These are phyloP conservation scores for Biston betularia DNA, from an alignment of 2,888 invertebrate species.

Conservation along the genomic window DNA sequence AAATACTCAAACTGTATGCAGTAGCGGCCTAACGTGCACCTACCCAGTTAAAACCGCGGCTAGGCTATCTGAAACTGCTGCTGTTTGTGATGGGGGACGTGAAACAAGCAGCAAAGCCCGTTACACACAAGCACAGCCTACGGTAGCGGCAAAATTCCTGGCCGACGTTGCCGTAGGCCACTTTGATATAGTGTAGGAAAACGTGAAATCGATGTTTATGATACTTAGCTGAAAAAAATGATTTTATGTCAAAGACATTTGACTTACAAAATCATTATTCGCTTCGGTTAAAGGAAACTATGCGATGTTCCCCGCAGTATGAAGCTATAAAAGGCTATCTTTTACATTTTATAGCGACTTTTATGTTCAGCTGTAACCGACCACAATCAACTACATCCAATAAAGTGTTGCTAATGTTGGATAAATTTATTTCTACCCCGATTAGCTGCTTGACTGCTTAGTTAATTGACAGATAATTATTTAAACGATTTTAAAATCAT, in stretches of 20 bases:
- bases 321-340: constrained; percentile 47
- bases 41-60: too few relatives aligned
- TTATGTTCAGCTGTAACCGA: constrained; percentile 45
- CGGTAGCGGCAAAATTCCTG: too few relatives aligned
- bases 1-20: too few relatives aligned
- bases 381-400: constrained; percentile 45
- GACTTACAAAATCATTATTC: constrained; percentile 46
- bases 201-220: constrained; percentile 38
- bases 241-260: constrained; percentile 39
- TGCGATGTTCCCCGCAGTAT: constrained; percentile 41
- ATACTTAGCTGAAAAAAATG: constrained; percentile 27
- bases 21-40: too few relatives aligned
- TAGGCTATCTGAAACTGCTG: too few relatives aligned
- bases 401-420: constrained; percentile 35
- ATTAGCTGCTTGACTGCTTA: constrained; percentile 23
- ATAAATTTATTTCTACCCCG: constrained; percentile 26
- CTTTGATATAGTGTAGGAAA: too few relatives aligned
- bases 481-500: not conserved
- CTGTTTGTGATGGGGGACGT: too few relatives aligned
- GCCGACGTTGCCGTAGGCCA: too few relatives aligned
- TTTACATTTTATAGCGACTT: constrained; percentile 48
- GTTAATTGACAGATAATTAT: not conserved
- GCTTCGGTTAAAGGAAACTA: constrained; percentile 42
- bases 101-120: too few relatives aligned
- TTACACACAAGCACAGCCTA: too few relatives aligned